phyloP scores from a whole-genome alignment of 2,113 vertebrate species.

The Egretta garzetta region DNA sequence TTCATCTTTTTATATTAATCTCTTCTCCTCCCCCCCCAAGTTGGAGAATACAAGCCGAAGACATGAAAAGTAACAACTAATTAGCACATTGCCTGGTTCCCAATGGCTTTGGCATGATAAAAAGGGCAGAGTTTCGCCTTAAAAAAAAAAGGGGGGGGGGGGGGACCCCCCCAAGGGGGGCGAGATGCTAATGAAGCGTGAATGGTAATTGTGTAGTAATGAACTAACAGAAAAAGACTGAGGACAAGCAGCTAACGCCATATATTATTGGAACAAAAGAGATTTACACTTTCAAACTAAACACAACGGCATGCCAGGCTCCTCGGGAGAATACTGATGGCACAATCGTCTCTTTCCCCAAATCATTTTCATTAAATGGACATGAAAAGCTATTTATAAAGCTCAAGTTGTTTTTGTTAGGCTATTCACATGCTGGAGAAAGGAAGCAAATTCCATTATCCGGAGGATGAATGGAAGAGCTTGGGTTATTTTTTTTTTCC shows the following conservation, averaged over 20 bases:
- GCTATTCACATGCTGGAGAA: constrained; percentile 85
- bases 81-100: constrained; percentile 92
- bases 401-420: constrained; percentile 92
- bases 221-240: constrained; percentile 98
- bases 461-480: constrained; percentile 80
- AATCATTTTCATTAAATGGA: constrained; percentile 98
- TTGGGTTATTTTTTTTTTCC: constrained; percentile 5
- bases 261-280: constrained; percentile 98
- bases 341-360: constrained; percentile 82
- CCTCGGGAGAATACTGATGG: constrained; percentile 91
- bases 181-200: constrained; percentile 98
- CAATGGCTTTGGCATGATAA: constrained; percentile 90
- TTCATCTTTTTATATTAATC: constrained; percentile 79
- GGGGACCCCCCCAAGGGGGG: constrained; percentile 79
- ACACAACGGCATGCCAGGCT: constrained; percentile 92
- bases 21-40: constrained; percentile 40
- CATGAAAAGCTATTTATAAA: constrained; percentile 96
- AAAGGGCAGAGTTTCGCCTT: constrained; percentile 82
- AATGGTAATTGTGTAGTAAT: constrained; percentile 99
- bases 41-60: constrained; percentile 76
- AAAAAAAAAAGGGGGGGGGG: constrained; percentile 17
- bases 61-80: constrained; percentile 94
- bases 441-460: constrained; percentile 89
- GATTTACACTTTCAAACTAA: constrained; percentile 99
- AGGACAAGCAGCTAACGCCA: constrained; percentile 94